A percentile compares a stretch with the other conserved stretches of the same genome.
Evolutionary conservation across 2,888 invertebrate species (phyloP).

Genomic region (Lycophotia porphyrea): DNA sequence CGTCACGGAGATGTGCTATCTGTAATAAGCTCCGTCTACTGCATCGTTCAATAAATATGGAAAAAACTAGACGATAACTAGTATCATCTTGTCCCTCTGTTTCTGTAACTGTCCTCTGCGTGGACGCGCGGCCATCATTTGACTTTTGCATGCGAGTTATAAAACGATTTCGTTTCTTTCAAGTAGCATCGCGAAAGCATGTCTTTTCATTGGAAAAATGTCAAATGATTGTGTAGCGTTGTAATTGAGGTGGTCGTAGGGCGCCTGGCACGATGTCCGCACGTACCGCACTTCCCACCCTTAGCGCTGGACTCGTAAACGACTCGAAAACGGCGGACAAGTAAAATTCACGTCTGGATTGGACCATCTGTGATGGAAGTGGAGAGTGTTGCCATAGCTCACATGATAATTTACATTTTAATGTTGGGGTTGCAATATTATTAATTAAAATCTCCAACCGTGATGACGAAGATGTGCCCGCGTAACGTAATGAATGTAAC

Average conservation of each 20-base stretch:
- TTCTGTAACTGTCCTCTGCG: background rate
- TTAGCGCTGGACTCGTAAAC: no score
- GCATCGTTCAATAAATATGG: background rate
- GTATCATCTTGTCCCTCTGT: background rate
- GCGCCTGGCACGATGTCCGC: no score
- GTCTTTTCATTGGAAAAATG: background rate
- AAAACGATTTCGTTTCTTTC: background rate
- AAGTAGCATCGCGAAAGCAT: background rate
- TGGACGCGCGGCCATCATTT: background rate
- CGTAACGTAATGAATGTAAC: background rate
- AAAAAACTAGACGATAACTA: background rate
- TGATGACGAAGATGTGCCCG: background rate
- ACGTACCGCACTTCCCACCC: no score
- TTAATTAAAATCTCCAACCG: no score
- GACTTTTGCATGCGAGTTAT: background rate
- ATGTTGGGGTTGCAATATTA: no score
- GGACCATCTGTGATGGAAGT: no score
- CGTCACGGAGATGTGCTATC: slow-evolving; percentile 89
- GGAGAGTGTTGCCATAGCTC: no score
- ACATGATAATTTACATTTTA: no score
- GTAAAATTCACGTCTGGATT: no score
- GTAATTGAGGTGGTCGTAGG: no score
- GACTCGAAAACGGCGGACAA: no score
- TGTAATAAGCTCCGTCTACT: slow-evolving; percentile 43
- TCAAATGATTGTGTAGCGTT: background rate